phyloP scores from a whole-genome alignment of 2,113 vertebrate species.

The Nesoenas mayeri region DNA sequence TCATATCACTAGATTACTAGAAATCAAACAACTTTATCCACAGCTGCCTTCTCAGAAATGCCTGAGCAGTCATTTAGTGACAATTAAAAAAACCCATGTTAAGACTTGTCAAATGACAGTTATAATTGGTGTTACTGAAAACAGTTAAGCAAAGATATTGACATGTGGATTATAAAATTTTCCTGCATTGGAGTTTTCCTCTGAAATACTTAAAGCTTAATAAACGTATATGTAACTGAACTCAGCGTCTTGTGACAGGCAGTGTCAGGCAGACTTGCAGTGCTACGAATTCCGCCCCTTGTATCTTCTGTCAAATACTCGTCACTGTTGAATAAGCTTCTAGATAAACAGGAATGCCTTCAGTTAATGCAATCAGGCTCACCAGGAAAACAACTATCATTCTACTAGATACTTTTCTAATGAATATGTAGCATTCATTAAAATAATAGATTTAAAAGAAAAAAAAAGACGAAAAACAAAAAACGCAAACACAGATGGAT shows the following conservation, averaged over 20 bases:
- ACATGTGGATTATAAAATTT: not conserved
- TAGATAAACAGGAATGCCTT: not conserved
- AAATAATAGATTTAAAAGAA: not conserved
- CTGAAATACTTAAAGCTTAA: not conserved
- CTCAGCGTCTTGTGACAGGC: not conserved
- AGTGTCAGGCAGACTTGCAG: not conserved
- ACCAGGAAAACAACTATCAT: not conserved
- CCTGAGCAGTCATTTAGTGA: not conserved
- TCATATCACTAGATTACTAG: not conserved
- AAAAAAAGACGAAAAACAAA: not conserved
- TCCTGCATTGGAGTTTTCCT: not conserved
- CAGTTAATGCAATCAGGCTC: not conserved
- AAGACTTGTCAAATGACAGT: not conserved
- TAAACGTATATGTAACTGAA: not conserved
- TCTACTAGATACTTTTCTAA: not conserved
- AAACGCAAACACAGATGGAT: not conserved
- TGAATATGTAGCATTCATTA: not conserved
- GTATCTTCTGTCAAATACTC: not conserved
- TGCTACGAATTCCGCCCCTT: not conserved
- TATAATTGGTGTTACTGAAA: constrained; percentile 10
- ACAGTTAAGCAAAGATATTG: not conserved
- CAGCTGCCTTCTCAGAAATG: not conserved
- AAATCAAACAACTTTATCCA: not conserved
- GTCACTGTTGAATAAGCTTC: not conserved
- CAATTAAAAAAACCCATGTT: not conserved